A percentile compares a stretch with the other conserved stretches of the same genome.
phyloP scores from a whole-genome alignment of 2,888 invertebrate species.

The Nebria brevicollis region DNA sequence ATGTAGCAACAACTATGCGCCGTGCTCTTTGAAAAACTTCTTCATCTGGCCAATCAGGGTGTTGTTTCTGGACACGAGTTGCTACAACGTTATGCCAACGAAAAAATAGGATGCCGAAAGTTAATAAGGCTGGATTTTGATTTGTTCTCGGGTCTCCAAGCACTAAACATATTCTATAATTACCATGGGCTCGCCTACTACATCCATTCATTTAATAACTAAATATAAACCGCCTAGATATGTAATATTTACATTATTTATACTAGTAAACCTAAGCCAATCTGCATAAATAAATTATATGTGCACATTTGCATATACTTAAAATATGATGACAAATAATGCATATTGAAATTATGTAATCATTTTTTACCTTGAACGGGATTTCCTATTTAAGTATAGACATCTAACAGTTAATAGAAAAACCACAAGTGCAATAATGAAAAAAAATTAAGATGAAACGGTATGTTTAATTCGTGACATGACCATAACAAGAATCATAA shows the following conservation, averaged over 20 bases:
- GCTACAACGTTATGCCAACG: constrained; percentile 97
- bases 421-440: neutral
- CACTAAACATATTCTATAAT: constrained; percentile 68
- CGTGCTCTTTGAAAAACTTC: constrained; percentile 92
- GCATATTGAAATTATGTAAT: constrained; percentile 19
- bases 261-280: neutral
- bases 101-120: constrained; percentile 92
- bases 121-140: constrained; percentile 95
- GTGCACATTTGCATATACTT: constrained; percentile 3
- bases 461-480: constrained; percentile 4
- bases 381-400: constrained; percentile 4
- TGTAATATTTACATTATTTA: neutral
- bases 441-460: neutral
- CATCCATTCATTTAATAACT: too few relatives aligned
- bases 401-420: constrained; percentile 20
- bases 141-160: constrained; percentile 96
- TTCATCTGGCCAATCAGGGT: constrained; percentile 93
- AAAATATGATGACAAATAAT: constrained; percentile 10
- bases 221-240: neutral
- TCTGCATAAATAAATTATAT: neutral
- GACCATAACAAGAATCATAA: constrained; percentile 15
- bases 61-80: constrained; percentile 76
- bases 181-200: too few relatives aligned
- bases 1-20: constrained; percentile 88
- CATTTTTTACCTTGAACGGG: constrained; percentile 19